These are phyloP conservation scores for Alligator sinensis DNA, from an alignment of 2,113 vertebrate genomes.

Conservation along the genomic window DNA sequence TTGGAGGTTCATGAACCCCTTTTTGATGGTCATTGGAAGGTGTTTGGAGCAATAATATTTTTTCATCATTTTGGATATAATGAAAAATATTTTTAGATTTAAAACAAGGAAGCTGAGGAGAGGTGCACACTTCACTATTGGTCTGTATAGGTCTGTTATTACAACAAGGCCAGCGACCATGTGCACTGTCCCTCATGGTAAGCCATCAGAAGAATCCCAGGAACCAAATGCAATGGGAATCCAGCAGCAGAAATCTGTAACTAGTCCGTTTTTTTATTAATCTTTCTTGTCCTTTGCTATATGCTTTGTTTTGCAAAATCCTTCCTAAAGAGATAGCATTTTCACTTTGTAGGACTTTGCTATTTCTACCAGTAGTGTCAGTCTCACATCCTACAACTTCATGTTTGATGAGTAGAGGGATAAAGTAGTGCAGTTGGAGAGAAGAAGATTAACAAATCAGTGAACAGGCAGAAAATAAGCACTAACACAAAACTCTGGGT, in stretches of 20 bases:
- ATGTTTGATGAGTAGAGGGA: accelerated
- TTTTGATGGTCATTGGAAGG: slow-evolving; percentile 17
- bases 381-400: not conserved
- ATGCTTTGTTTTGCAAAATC: slow-evolving; percentile 40
- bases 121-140: slow-evolving; percentile 7
- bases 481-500: not conserved
- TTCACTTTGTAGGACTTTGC: slow-evolving; percentile 31
- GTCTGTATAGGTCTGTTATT: not conserved
- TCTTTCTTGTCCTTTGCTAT: slow-evolving; percentile 38
- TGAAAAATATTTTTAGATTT: slow-evolving; percentile 4
- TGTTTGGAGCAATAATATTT: slow-evolving; percentile 28
- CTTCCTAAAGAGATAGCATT: slow-evolving; percentile 22
- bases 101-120: slow-evolving; percentile 27
- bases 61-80: slow-evolving; percentile 27
- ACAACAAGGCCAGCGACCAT: not conserved
- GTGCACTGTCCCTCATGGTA: not conserved
- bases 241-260: not conserved
- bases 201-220: slow-evolving; percentile 30
- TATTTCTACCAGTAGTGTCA: slow-evolving; percentile 10
- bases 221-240: slow-evolving; percentile 23
- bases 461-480: not conserved
- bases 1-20: slow-evolving; percentile 42
- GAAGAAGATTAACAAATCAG: not conserved
- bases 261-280: slow-evolving; percentile 47
- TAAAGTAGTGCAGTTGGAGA: slow-evolving; percentile 9